Percentiles rank a stretch among this genome's conserved stretches.
phyloP scores from a whole-genome alignment of 2,888 invertebrate genomes.

The Andrena praecox region DNA sequence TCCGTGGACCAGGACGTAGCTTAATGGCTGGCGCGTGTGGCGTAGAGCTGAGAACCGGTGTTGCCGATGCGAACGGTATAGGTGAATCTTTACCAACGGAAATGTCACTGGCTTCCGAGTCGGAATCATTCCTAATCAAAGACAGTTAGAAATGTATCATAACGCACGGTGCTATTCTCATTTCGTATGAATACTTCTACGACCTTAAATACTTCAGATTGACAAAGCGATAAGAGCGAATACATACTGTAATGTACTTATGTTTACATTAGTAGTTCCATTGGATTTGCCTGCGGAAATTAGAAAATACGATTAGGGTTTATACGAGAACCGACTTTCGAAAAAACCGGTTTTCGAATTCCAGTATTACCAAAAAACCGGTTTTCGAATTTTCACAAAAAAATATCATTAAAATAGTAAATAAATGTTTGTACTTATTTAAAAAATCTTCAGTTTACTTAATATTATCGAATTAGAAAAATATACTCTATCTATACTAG shows the following conservation, averaged over 20 bases:
- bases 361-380: too few species aligned
- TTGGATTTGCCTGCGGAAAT: constrained; percentile 53
- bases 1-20: constrained; percentile 77
- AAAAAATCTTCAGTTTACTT: too few species aligned
- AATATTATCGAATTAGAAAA: too few species aligned
- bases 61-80: constrained; percentile 7
- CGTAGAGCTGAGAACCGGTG: neutral
- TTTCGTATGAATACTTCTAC: constrained; percentile 8
- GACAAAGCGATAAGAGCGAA: neutral
- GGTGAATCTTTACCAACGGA: constrained; percentile 78
- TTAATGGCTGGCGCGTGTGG: constrained; percentile 35
- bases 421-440: too few species aligned
- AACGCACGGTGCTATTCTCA: neutral
- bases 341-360: too few species aligned
- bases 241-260: constrained; percentile 42
- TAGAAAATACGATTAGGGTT: neutral
- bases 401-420: too few species aligned
- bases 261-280: constrained; percentile 2
- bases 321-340: too few species aligned
- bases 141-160: neutral
- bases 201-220: neutral
- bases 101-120: constrained; percentile 77
- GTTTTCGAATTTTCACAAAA: too few species aligned
- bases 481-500: too few species aligned
- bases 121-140: constrained; percentile 28